Evolutionary conservation across 2,113 vertebrate genomes (phyloP).

Genomic region (Pelmatolapia mariae): DNA sequence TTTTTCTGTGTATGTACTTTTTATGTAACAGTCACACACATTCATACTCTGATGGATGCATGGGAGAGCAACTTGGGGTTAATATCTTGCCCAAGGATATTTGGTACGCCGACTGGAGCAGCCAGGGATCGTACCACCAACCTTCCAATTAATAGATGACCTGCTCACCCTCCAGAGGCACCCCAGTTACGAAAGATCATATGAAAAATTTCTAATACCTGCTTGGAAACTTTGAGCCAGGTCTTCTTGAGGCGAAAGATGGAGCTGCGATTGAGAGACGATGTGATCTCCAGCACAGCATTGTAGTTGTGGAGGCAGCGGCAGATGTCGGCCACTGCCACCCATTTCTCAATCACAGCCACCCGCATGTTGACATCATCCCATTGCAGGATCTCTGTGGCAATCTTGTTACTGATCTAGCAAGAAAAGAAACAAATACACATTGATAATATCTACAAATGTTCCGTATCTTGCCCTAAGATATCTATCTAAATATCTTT

Average conservation of each 20-base stretch:
- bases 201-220: conserved; percentile 69
- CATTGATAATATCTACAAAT: not conserved
- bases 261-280: conserved; percentile 94
- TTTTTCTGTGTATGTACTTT: not conserved
- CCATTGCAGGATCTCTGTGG: conserved; percentile 88
- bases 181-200: not conserved
- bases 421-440: not conserved
- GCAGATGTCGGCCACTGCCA: conserved; percentile 95
- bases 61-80: not conserved
- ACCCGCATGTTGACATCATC: conserved; percentile 82
- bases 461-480: rapidly evolving
- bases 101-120: not conserved
- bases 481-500: not conserved
- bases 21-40: not conserved
- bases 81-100: not conserved
- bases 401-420: conserved; percentile 92
- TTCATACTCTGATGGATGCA: not conserved
- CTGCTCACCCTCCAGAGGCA: not conserved
- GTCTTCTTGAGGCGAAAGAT: conserved; percentile 97
- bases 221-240: conserved; percentile 98
- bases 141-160: not conserved
- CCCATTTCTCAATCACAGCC: conserved; percentile 93
- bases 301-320: conserved; percentile 98
- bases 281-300: conserved; percentile 93
- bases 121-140: not conserved